Percentiles rank a stretch among this genome's conserved stretches.
These are phyloP conservation scores for Saxidomus purpurata DNA, from an alignment of 1,140 invertebrate species.

Conservation along the genomic window DNA sequence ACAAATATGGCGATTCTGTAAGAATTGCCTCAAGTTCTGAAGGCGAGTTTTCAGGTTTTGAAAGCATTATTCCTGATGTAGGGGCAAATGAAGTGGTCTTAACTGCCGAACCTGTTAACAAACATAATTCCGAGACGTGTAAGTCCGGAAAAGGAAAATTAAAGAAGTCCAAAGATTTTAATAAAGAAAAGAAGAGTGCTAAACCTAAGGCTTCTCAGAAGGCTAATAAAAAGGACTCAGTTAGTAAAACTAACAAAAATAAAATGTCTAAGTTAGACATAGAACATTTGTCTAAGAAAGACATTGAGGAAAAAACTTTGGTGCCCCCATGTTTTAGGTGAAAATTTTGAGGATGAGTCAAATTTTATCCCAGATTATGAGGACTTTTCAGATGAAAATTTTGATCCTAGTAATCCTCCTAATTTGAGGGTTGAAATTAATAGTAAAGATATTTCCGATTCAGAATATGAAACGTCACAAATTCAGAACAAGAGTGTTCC, in stretches of 20 bases:
- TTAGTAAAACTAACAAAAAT: background rate
- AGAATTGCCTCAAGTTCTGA: background rate
- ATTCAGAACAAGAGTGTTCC: background rate
- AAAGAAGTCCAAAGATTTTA: background rate
- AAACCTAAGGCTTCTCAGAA: constrained; percentile 3
- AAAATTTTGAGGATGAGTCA: background rate
- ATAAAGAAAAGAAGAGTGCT: background rate
- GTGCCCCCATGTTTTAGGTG: background rate
- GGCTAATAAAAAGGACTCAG: background rate
- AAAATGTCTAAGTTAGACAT: background rate
- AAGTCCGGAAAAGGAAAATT: background rate
- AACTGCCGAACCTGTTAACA: too few relatives aligned
- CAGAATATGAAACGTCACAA: background rate
- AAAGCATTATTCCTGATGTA: background rate
- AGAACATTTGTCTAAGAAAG: background rate
- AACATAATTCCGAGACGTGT: background rate
- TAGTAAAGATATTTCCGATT: background rate
- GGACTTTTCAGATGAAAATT: background rate
- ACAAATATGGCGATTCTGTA: background rate
- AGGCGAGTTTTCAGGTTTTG: background rate
- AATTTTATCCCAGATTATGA: background rate
- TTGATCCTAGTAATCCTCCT: background rate
- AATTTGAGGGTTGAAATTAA: background rate
- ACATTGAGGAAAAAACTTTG: background rate
- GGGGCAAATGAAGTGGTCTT: background rate